These are phyloP conservation scores for Parazoanthus swiftii DNA, from an alignment of 92 coral and sea anemone genomes.

Conservation along the genomic window DNA sequence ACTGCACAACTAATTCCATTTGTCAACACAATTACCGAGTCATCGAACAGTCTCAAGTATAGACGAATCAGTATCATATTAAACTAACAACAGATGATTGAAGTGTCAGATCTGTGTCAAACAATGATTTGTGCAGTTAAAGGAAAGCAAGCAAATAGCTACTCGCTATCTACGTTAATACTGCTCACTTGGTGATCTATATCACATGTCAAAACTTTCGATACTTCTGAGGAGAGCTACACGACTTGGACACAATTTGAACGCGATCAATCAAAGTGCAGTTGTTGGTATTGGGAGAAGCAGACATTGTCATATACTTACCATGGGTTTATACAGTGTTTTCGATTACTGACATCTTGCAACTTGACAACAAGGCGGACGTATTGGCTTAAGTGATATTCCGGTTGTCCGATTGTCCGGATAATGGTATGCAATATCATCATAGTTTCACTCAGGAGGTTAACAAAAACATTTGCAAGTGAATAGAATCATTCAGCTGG, in stretches of 20 bases:
- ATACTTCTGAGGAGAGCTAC: background rate
- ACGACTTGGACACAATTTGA: background rate
- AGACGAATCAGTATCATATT: background rate
- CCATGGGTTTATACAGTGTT: background rate
- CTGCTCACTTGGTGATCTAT: background rate
- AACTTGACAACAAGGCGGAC: background rate
- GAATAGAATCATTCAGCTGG: conserved; percentile 9
- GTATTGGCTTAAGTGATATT: background rate
- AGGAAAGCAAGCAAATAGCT: background rate
- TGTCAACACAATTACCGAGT: background rate
- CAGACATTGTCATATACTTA: background rate
- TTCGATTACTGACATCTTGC: background rate
- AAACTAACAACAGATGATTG: background rate
- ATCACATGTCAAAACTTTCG: background rate
- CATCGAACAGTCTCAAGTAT: background rate
- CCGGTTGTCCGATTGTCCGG: background rate
- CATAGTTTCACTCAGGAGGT: background rate
- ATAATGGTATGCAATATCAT: background rate
- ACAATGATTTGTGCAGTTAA: background rate
- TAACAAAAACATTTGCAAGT: conserved; percentile 1
- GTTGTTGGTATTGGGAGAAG: background rate
- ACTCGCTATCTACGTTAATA: background rate
- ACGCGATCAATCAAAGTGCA: background rate
- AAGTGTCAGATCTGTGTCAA: background rate
- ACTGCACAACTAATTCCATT: background rate